Evolutionary conservation across 1,140 invertebrate species (phyloP), one percentile per base, ranked within the genome.

Genomic region (Drosophila guanche): DNA sequence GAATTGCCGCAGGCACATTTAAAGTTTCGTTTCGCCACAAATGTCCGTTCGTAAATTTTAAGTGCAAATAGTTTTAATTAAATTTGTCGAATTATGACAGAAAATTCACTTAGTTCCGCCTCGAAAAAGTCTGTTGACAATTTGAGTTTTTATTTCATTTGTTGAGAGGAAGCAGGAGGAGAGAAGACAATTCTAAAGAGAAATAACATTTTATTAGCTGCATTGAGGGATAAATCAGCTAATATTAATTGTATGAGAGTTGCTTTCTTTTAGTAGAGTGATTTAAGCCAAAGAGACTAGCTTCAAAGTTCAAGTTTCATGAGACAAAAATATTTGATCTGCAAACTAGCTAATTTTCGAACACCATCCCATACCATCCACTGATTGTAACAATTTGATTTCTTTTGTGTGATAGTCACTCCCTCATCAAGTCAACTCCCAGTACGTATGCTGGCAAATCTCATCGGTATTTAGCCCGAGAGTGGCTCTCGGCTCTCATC

Each of bases 21-120:
- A 74, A 86, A 86, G 62, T 80, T 81, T 63, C 29, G 16, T 22
- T 6, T 5, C 58, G 61, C 78, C 79, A 37, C 84, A 84, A 89
- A 78, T 83, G 69, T 62, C 41, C 57, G 60, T 70, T 42, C 67
- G 61, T 81, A 71, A 71, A 75, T 54, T 60, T 77, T 63, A 76
- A 81, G 43, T 81, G 59, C 12, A n/a, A 83, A 83, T 83, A 83
- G 83, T 86, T 86, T 86, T 86, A 86, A 86, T 86, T 86, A 86
- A 86, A 88, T 86, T 86, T 79, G 51, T 54, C 72, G 48, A 86
- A 86, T 88, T 86, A 88, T 78, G 73, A 63, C 48, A 48, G 68
- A 45, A 75, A 89, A 89, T 70, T 70, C 59, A 79, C 52, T 76
- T 72, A 76, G 51, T 45, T 37, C 8, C 25, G 29, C 22, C 5